phyloP scores from a whole-genome alignment of 2,888 invertebrate species.

The Phragmatobia fuliginosa region DNA sequence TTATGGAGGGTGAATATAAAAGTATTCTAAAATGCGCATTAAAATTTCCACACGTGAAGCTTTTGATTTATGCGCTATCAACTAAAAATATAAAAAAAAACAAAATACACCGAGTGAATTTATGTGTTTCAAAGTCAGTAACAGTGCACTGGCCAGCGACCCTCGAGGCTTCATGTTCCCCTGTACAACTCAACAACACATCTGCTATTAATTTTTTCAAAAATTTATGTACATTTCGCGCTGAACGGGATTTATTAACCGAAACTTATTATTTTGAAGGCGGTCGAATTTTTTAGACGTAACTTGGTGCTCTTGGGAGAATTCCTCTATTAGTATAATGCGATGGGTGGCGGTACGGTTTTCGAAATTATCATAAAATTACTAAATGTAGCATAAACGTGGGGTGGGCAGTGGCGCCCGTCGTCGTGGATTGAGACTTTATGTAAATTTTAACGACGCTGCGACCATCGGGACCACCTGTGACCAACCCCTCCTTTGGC shows the following conservation, averaged over 20 bases:
- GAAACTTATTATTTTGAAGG: constrained; percentile 82
- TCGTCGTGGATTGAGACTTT: constrained; percentile 86
- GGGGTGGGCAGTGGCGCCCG: constrained; percentile 82
- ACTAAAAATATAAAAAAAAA: constrained; percentile 78
- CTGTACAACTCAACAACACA: constrained; percentile 81
- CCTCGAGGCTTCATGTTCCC: constrained; percentile 54
- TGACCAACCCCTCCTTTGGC: constrained; percentile 68
- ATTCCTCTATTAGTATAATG: constrained; percentile 86
- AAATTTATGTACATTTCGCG: constrained; percentile 78
- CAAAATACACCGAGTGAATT: constrained; percentile 76
- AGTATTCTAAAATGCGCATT: constrained; percentile 60
- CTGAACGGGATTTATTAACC: constrained; percentile 81
- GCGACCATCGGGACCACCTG: constrained; percentile 86
- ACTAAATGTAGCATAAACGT: constrained; percentile 87
- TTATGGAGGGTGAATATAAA: constrained; percentile 51
- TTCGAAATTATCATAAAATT: constrained; percentile 87
- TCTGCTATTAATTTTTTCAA: constrained; percentile 83
- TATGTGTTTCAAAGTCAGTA: constrained; percentile 81
- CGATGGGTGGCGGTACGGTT: constrained; percentile 86
- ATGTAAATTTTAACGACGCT: constrained; percentile 87
- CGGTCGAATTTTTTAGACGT: constrained; percentile 75
- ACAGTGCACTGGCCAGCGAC: constrained; percentile 64
- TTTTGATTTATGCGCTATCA: constrained; percentile 81
- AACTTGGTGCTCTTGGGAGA: constrained; percentile 68
- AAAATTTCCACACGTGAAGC: constrained; percentile 70